Percentiles rank a stretch among this genome's conserved stretches.
Evolutionary conservation across 2,888 invertebrate species (phyloP).

Genomic region (Pteria penguin): DNA sequence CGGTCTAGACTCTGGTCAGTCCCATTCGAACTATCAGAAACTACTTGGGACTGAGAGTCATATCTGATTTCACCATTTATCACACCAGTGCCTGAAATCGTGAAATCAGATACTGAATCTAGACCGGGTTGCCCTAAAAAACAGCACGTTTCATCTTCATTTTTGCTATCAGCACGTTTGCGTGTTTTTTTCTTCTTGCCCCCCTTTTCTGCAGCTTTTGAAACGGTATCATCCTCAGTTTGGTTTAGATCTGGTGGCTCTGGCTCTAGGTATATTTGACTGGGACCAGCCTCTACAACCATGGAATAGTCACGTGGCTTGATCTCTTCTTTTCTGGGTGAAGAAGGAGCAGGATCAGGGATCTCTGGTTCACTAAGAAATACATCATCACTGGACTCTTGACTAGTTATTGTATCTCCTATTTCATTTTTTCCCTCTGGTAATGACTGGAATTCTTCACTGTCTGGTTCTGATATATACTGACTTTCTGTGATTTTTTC

Average conservation of each 20-base stretch:
- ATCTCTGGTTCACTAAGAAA: background rate
- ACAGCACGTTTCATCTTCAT: slow-evolving; percentile 25
- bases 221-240: background rate
- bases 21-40: background rate
- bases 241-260: slow-evolving; percentile 17
- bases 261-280: slow-evolving; percentile 24
- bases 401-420: background rate
- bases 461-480: background rate
- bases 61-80: slow-evolving; percentile 5
- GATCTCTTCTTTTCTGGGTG: background rate
- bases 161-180: background rate
- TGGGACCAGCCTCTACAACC: slow-evolving; percentile 17
- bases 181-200: background rate
- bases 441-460: background rate
- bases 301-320: slow-evolving; percentile 24
- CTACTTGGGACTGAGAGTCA: slow-evolving; percentile 14
- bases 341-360: background rate
- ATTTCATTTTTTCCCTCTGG: background rate
- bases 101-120: slow-evolving; percentile 16
- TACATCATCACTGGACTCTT: background rate
- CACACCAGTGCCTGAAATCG: background rate
- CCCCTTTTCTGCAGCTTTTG: background rate
- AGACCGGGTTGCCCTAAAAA: slow-evolving; percentile 32
- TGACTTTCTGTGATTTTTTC: background rate
- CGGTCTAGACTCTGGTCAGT: slow-evolving; percentile 15